phyloP scores from a whole-genome alignment of 37 sponge, comb jelly and placozoan species.

The Axinella damicornis region DNA sequence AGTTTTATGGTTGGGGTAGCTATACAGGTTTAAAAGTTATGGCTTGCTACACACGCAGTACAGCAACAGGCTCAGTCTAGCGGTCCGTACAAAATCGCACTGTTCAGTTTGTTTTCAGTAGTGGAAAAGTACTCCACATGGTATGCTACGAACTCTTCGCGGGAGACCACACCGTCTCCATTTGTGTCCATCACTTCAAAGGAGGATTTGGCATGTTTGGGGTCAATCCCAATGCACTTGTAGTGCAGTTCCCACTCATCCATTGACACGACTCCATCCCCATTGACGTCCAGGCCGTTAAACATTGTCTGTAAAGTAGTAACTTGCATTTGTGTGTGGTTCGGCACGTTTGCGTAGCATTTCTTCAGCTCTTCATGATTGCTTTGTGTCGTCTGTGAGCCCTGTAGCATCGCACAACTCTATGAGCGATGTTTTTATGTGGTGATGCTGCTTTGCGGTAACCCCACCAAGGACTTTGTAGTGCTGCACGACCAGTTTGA shows the following conservation, averaged over 20 bases:
- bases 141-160: neutral
- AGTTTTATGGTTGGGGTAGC: too few relatives aligned
- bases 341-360: neutral
- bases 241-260: conserved; percentile 1
- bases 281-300: neutral
- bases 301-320: neutral
- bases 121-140: neutral
- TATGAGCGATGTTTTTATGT: too few relatives aligned
- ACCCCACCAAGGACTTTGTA: too few relatives aligned
- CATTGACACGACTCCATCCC: neutral
- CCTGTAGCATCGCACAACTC: too few relatives aligned
- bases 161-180: conserved; percentile 2
- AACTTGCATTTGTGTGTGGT: neutral
- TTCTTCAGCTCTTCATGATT: neutral
- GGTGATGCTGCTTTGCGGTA: too few relatives aligned
- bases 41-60: too few relatives aligned
- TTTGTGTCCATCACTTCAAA: conserved; percentile 13
- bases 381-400: too few relatives aligned
- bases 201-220: neutral
- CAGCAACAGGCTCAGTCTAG: neutral
- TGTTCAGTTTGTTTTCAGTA: conserved; percentile 1
- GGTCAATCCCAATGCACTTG: neutral
- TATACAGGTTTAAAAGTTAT: too few relatives aligned
- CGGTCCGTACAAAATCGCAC: neutral
- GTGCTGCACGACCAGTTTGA: conserved; percentile 25